These are phyloP conservation scores for Heliconius hermathena DNA, from an alignment of 1,140 invertebrate genomes.

Conservation along the genomic window DNA sequence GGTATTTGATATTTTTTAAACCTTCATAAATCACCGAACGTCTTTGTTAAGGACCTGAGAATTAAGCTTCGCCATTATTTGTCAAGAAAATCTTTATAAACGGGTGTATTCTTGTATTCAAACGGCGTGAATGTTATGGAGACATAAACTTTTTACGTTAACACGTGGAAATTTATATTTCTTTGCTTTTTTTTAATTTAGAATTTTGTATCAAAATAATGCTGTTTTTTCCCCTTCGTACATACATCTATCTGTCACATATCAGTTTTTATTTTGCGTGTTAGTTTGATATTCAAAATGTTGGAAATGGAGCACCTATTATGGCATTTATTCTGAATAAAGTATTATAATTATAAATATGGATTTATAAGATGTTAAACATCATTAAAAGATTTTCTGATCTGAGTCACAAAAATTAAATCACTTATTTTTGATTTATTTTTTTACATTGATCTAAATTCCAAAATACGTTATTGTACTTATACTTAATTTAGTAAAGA, in stretches of 20 bases:
- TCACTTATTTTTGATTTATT: too few species aligned
- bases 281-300: background rate
- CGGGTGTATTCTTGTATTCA: conserved; percentile 28
- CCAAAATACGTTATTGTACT: too few species aligned
- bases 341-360: too few species aligned
- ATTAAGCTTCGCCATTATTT: conserved; percentile 59
- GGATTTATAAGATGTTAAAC: too few species aligned
- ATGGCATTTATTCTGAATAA: too few species aligned
- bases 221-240: background rate
- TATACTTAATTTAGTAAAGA: too few species aligned
- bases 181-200: background rate
- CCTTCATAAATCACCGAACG: conserved; percentile 66
- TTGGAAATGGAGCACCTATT: too few species aligned
- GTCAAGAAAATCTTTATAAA: conserved; percentile 45
- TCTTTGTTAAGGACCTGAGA: conserved; percentile 53
- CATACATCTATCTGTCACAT: background rate
- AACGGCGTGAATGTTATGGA: conserved; percentile 48
- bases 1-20: conserved; percentile 33
- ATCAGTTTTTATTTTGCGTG: background rate
- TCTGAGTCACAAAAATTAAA: too few species aligned
- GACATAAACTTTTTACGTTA: conserved; percentile 40
- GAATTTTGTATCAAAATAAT: background rate
- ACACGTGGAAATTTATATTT: conserved; percentile 32
- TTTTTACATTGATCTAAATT: too few species aligned
- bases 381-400: too few species aligned